These are phyloP conservation scores for Spilogale gracilis DNA, from an alignment of 2,113 vertebrate species.

Conservation along the genomic window DNA sequence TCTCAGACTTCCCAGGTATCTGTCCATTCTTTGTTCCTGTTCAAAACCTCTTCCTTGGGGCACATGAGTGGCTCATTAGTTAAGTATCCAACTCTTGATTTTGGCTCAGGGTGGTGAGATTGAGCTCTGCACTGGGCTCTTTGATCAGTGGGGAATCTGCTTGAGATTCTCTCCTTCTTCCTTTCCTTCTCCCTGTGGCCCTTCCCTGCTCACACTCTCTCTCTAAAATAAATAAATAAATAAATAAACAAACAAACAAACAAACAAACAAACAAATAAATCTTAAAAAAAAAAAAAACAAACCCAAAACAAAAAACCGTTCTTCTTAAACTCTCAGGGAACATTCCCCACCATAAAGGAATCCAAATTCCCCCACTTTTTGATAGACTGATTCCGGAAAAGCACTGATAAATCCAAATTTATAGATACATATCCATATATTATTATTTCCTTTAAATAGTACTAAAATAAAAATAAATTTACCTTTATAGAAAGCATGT, in stretches of 20 bases:
- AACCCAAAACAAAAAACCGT: not conserved
- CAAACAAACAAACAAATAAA: too few relatives aligned
- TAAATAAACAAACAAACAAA: not conserved
- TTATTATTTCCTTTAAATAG: not conserved
- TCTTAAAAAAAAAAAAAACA: not conserved
- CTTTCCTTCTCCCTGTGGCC: not conserved
- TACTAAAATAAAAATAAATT: conserved; percentile 23
- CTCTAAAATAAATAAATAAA: not conserved
- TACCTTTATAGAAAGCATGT: conserved; percentile 3
- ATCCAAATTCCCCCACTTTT: not conserved
- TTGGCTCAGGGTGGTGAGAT: too few relatives aligned
- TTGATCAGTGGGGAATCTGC: not conserved
- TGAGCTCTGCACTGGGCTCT: too few relatives aligned
- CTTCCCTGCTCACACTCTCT: not conserved
- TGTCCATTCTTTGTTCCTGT: not conserved
- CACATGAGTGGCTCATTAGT: too few relatives aligned
- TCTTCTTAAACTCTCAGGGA: not conserved
- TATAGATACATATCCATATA: not conserved
- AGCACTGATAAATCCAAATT: not conserved
- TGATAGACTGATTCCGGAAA: not conserved
- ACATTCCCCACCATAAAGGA: not conserved
- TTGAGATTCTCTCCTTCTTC: not conserved
- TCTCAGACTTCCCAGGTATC: not conserved
- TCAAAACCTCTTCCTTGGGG: not conserved
- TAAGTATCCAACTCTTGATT: too few relatives aligned